Conservation (phyloP, 2,113 vertebrate genomes). For the Psittacus erithacus region DNA sequence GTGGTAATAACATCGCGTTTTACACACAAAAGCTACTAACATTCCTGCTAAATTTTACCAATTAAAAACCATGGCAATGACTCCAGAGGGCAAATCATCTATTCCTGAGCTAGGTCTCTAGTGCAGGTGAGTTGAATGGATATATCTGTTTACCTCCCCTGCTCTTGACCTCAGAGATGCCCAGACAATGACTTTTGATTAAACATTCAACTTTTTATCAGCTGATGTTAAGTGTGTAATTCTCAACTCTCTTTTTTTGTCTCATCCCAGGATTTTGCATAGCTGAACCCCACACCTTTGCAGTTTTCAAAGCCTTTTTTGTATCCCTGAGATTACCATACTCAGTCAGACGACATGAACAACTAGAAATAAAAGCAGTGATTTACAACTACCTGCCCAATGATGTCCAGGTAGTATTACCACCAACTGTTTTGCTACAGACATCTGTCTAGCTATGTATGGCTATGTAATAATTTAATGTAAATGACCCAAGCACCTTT, state of each 20-base stretch:
- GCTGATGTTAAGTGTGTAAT: not conserved
- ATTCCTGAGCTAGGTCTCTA: not conserved
- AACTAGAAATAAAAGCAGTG: constrained; percentile 79
- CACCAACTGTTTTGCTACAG: not conserved
- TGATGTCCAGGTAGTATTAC: not conserved
- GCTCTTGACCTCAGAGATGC: not conserved
- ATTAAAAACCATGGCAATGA: not conserved
- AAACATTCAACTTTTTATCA: not conserved
- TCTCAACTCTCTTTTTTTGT: not conserved
- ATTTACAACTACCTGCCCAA: constrained; percentile 80
- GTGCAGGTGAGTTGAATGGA: not conserved
- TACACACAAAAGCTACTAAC: not conserved
- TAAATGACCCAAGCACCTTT: not conserved
- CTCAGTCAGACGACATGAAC: constrained; percentile 80
- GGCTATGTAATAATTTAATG: not conserved
- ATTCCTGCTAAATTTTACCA: not conserved
- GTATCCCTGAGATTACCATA: constrained; percentile 80
- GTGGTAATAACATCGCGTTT: not conserved
- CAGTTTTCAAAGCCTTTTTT: constrained; percentile 74
- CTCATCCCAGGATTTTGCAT: constrained; percentile 79
- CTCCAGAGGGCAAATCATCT: not conserved
- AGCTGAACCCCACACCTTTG: constrained; percentile 67
- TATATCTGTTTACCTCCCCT: not conserved
- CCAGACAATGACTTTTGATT: not conserved
- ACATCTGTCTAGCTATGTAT: not conserved